Evolutionary conservation across 2,888 invertebrate species (phyloP), one percentile per base, ranked within the genome.

Genomic region (Quadriops clusia): DNA sequence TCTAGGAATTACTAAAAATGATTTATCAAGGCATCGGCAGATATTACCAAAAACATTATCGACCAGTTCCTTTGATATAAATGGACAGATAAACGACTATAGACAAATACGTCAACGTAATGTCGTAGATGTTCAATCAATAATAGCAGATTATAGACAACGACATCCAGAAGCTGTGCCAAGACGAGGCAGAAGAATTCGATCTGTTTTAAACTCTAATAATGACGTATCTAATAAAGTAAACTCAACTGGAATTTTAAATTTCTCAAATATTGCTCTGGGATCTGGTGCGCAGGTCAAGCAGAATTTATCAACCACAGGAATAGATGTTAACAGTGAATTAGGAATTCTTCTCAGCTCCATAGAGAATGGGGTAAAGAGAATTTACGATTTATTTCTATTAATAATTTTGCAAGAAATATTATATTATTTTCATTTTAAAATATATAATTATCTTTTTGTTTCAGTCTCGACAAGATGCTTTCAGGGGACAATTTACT

Each of bases 71-170:
- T n/a, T n/a, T n/a, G n/a, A n/a, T n/a, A n/a, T n/a, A n/a, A n/a
- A n/a, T n/a, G n/a, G n/a, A n/a, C n/a, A n/a, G n/a, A n/a, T n/a
- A 44, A 45, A 33, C 1, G 72, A 72, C 35, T 65, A 50, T 22
- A 63, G 64, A 3, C 55, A 64, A 47, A 65, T 61, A 0, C 68
- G 80, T 1, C 82, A 82, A 50, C 77, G 82, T 0, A 75, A 80
- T 1, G 77, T 79, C n/a, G 72, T 83, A 35, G 83, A 86, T 53
- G 84, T 85, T 0, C 76, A 81, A 51, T 79, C 82, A 3, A 80
- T 85, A 32, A 82, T 83, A 48, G 83, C 82, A 1, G 84, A 84
- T 52, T 81, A 81, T 50, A 70, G 82, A 41, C 77, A 79, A 40
- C 65, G 77, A 41, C 80, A 83, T 58, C 80, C 82, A 0, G 81